Conservation (phyloP, 2,113 vertebrate genomes). For the Leucosticte australis region DNA sequence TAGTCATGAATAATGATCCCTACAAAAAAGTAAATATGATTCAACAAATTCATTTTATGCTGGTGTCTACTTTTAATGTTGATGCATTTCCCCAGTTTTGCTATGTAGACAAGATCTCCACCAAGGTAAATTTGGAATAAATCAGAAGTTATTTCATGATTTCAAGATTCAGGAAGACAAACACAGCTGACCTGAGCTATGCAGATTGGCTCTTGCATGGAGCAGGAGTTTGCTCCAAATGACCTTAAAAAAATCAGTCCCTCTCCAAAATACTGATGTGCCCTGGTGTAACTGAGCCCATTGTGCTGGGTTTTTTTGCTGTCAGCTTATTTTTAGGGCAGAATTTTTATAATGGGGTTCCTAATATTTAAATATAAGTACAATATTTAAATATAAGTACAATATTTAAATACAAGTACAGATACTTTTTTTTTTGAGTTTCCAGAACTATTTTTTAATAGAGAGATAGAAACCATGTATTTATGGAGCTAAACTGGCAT, state of each 20-base stretch:
- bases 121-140: neutral
- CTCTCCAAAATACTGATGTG: neutral
- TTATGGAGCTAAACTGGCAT: neutral
- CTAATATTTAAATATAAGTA: neutral
- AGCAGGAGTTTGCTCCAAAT: neutral
- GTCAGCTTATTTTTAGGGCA: neutral
- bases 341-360: neutral
- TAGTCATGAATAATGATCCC: neutral
- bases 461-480: neutral
- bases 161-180: neutral
- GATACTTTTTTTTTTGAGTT: neutral
- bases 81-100: neutral
- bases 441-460: neutral
- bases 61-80: neutral
- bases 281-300: neutral
- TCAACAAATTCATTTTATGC: neutral
- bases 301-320: neutral
- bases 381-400: neutral
- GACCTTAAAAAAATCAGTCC: neutral
- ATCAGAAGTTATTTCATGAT: neutral
- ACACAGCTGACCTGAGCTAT: neutral
- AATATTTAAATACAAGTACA: neutral
- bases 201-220: accelerated
- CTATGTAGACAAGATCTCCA: neutral
- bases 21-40: neutral